Percentiles rank a stretch among this genome's conserved stretches.
Conservation (phyloP, 53 echinoderm and acorn worm species). For the Arbacia lixula region DNA sequence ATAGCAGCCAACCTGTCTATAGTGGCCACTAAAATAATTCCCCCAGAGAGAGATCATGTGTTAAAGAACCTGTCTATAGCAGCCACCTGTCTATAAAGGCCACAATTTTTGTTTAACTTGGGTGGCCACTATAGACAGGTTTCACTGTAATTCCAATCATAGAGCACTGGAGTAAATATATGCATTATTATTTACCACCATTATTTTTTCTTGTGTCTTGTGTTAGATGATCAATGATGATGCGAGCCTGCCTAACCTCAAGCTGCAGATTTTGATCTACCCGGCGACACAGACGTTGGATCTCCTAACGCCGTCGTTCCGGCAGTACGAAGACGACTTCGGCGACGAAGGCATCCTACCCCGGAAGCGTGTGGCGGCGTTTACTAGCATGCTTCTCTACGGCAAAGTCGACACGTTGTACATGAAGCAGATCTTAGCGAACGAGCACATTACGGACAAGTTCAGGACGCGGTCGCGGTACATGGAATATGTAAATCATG, state of each 20-base stretch:
- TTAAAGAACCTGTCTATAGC: no score
- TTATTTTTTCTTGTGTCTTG: no score
- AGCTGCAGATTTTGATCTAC: constrained; percentile 56
- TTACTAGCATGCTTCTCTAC: constrained; percentile 43
- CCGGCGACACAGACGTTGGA: constrained; percentile 48
- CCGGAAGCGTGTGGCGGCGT: constrained; percentile 19
- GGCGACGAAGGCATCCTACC: constrained; percentile 37
- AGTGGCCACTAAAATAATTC: no score
- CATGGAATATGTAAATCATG: constrained; percentile 71
- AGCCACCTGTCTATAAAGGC: no score
- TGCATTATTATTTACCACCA: no score
- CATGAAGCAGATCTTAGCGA: constrained; percentile 21
- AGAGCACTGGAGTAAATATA: no score
- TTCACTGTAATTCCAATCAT: no score
- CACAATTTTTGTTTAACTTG: no score
- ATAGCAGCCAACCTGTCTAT: no score
- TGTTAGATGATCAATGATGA: constrained; percentile 54
- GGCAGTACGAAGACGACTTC: constrained; percentile 42
- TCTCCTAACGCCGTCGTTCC: constrained; percentile 43
- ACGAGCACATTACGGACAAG: constrained; percentile 65
- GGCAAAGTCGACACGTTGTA: constrained; percentile 34
- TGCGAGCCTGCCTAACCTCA: constrained; percentile 8
- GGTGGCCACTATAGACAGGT: no score
- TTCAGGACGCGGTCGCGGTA: constrained; percentile 51
- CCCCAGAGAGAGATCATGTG: no score